A percentile compares a stretch with the other conserved stretches of the same genome.
Evolutionary conservation across 2,797 vertebrate genomes (phyloP).

Genomic region (Chaenodraco wilsoni): DNA sequence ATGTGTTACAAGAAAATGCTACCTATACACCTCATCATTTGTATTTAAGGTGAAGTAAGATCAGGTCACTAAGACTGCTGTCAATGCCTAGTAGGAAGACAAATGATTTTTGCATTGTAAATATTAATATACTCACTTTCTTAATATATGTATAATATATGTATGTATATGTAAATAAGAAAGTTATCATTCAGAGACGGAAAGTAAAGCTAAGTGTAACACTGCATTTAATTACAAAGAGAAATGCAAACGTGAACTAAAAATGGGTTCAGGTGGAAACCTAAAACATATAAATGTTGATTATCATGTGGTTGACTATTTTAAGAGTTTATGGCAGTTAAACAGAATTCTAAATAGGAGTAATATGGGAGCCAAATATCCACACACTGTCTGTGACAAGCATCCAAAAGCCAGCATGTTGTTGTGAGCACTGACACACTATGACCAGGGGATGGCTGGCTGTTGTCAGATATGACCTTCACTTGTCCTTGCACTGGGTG

Average conservation of each 20-base stretch:
- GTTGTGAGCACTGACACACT: background rate
- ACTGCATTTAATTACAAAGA: background rate
- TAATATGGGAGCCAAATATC: background rate
- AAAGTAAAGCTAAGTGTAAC: background rate
- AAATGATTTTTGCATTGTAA: background rate
- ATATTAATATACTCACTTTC: background rate
- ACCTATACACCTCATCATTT: background rate
- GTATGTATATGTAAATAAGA: background rate
- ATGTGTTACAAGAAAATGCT: background rate
- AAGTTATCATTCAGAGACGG: too few species aligned
- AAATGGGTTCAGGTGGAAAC: background rate
- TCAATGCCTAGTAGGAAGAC: background rate
- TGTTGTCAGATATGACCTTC: constrained; percentile 1
- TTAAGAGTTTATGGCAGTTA: background rate
- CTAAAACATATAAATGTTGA: background rate
- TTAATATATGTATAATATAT: too few species aligned
- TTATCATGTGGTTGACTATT: background rate
- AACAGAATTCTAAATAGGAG: background rate
- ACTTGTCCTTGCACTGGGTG: constrained; percentile 62
- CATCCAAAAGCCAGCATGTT: constrained; percentile 2
- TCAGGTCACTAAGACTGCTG: background rate
- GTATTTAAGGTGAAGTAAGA: background rate
- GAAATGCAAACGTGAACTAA: background rate
- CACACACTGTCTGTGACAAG: background rate
- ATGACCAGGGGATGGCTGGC: background rate